Evolutionary conservation across 2,113 vertebrate species (phyloP).

Genomic region (Myiagra hebetior): DNA sequence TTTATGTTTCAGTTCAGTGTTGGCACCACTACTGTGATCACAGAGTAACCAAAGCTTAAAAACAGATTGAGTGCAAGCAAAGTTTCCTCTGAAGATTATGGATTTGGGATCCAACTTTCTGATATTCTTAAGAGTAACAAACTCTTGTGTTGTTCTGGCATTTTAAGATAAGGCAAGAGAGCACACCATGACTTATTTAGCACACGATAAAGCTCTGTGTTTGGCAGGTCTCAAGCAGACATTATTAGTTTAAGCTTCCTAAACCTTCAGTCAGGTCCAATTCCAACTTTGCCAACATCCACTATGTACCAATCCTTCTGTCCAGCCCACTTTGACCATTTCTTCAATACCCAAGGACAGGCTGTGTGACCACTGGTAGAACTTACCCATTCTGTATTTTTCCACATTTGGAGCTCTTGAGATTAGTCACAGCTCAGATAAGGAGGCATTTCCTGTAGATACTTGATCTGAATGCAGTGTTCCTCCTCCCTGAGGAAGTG

Average conservation of each 20-base stretch:
- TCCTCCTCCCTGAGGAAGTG: background rate
- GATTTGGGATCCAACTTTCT: background rate
- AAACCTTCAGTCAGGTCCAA: background rate
- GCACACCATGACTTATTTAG: background rate
- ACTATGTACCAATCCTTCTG: background rate
- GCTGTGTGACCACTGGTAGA: background rate
- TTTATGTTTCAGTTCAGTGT: background rate
- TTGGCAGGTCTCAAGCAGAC: background rate
- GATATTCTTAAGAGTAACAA: background rate
- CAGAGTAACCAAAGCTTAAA: background rate
- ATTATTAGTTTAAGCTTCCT: background rate
- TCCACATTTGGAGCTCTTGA: background rate
- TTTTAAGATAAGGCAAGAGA: background rate
- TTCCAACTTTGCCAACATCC: background rate
- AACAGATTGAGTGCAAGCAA: background rate
- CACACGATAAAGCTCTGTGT: background rate
- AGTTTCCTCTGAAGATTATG: background rate
- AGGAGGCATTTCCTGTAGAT: background rate
- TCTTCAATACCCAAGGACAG: background rate
- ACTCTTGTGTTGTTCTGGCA: too few relatives aligned
- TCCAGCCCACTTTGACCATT: background rate
- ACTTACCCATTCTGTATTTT: background rate
- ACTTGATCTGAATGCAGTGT: background rate
- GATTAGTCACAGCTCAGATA: background rate
- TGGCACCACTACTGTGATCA: background rate